Evolutionary conservation across 2,113 vertebrate genomes (phyloP), one percentile per base, ranked within the genome.

Genomic region (Alethe castanea): DNA sequence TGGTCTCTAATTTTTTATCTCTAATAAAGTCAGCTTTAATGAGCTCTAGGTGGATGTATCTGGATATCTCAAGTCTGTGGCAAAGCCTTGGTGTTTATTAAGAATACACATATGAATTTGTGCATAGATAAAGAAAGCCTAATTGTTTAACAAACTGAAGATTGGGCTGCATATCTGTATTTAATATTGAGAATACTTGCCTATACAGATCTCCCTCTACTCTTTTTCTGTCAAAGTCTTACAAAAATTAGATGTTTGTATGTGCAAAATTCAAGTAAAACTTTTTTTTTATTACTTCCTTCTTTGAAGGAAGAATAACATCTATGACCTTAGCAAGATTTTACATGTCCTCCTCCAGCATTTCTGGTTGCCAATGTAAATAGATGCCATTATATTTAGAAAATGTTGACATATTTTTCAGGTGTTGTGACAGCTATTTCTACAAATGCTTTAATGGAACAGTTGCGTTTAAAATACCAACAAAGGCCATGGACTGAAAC

Each of bases 401-500:
- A 73, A 5, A 67, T 71, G 93, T 78, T 74, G 59, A 70, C 19
- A 5, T 92, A n/a, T 92, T 66, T 97, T 96, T 71, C 95, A 92
- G 95, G 78, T 95, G 45, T 86, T 79, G 38, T 23, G 16, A 71
- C 45, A 56, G 33, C 56, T 76, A 29, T 20, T 80, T 87, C 96
- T 57, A 67, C 83, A 81, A 97, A 92, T 28, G 45, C 88, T 54
- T 93, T 97, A 19, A 95, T 99, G 64, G 96, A 97, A 73, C 72
- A 87, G 7, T 92, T 99, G 67, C 97, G 23, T 73, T 69, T 92
- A 53, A 99, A 99, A 97, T 99, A 98, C 94, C 97, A 97, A 44
- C 97, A 98, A 40, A 99, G 96, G 78, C 95, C 97, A 6, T 99
- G 98, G 98, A 97, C 88, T 72, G 98, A 99, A 62, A 99, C 98